Percentiles rank a stretch among this genome's conserved stretches.
These are phyloP conservation scores for Indicator maculatus DNA, from an alignment of 2,113 vertebrate genomes.

Conservation along the genomic window DNA sequence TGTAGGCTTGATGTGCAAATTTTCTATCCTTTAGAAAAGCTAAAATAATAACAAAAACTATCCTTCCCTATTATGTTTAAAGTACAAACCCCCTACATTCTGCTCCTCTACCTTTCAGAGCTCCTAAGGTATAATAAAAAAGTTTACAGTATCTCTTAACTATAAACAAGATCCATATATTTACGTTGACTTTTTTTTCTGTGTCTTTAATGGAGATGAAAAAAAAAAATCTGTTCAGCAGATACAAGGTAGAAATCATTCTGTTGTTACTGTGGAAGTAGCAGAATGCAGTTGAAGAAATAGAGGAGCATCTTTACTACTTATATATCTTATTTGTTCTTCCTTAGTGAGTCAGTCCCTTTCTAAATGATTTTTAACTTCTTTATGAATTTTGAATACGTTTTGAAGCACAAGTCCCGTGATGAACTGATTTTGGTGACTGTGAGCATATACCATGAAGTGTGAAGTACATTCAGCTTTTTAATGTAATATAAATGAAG, in stretches of 20 bases:
- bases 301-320: background rate
- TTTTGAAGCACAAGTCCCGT: background rate
- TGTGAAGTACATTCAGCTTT: background rate
- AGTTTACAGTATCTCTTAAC: background rate
- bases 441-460: background rate
- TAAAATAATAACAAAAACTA: background rate
- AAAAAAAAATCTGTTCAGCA: background rate
- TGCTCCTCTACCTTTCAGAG: background rate
- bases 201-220: background rate
- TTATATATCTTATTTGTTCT: background rate
- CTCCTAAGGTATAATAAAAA: background rate
- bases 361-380: background rate
- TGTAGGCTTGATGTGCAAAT: background rate
- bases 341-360: background rate
- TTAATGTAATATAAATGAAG: background rate
- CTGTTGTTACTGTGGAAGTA: background rate
- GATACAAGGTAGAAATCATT: background rate
- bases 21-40: background rate
- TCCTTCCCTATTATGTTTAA: background rate
- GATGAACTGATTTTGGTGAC: background rate
- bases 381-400: background rate
- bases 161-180: background rate
- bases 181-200: background rate
- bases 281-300: background rate
- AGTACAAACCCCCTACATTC: fast-evolving